Percentiles rank a stretch among this genome's conserved stretches.
These are phyloP conservation scores for Hipparchia semele DNA, from an alignment of 2,888 invertebrate genomes.

Conservation along the genomic window DNA sequence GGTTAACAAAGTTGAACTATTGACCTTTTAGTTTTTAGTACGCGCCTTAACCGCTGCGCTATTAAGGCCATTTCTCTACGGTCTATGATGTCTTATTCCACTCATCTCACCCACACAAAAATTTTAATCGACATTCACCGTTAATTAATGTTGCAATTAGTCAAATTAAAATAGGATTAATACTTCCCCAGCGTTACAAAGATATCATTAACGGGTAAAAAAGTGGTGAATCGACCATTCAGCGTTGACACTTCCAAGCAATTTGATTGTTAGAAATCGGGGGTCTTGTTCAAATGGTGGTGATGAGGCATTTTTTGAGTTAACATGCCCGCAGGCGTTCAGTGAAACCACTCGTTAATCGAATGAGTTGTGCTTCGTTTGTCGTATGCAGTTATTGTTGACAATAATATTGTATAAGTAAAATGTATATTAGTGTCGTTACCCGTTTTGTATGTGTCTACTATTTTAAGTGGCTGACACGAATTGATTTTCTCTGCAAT, in stretches of 20 bases:
- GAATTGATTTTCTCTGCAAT: constrained; percentile 47
- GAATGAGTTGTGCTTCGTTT: constrained; percentile 80
- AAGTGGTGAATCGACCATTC: constrained; percentile 44
- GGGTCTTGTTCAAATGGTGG: constrained; percentile 40
- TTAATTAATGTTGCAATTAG: constrained; percentile 70
- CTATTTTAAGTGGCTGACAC: constrained; percentile 56
- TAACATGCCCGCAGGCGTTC: constrained; percentile 68
- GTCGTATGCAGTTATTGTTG: constrained; percentile 67
- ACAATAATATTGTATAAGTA: constrained; percentile 52
- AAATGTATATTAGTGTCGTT: constrained; percentile 52
- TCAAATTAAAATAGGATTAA: constrained; percentile 76
- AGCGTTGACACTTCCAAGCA: constrained; percentile 40
- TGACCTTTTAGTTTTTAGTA: too few relatives aligned
- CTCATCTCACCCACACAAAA: constrained; percentile 30
- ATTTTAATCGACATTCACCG: constrained; percentile 45
- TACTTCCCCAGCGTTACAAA: constrained; percentile 63
- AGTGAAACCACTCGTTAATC: constrained; percentile 63
- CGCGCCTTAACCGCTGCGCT: too few relatives aligned
- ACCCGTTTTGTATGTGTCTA: constrained; percentile 45
- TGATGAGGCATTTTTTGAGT: constrained; percentile 49
- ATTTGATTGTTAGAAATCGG: background rate
- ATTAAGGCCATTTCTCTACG: too few relatives aligned
- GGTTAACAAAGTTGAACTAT: too few relatives aligned
- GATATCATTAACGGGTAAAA: constrained; percentile 50
- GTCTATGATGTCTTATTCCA: too few relatives aligned